A percentile compares a stretch with the other conserved stretches of the same genome.
Conservation (phyloP, 1,140 invertebrate species). For the Leptoteleia sp. region DNA sequence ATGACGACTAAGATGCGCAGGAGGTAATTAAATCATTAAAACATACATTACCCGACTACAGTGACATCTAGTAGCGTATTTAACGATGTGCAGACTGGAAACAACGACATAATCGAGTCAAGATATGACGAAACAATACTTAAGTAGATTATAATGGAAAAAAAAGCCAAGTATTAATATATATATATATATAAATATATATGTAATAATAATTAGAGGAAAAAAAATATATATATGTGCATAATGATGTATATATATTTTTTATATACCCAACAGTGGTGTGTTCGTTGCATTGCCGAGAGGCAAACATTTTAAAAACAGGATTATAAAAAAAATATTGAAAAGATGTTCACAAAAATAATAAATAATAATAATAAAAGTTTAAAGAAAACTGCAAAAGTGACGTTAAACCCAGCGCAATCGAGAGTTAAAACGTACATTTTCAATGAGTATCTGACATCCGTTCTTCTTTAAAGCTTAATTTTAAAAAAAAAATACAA, state of each 20-base stretch:
- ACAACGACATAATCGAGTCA: conserved; percentile 69
- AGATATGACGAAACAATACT: conserved; percentile 68
- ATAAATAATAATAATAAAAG: no score
- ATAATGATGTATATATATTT: conserved; percentile 61
- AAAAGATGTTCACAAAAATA: not conserved
- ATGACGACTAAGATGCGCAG: conserved; percentile 78
- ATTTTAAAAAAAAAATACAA: conserved; percentile 13
- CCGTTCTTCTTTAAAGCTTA: conserved; percentile 53
- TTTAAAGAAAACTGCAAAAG: conserved; percentile 5
- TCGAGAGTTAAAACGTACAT: conserved; percentile 67
- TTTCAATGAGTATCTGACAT: conserved; percentile 55
- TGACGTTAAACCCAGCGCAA: conserved; percentile 50
- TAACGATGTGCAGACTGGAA: conserved; percentile 65
- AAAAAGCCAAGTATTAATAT: conserved; percentile 11
- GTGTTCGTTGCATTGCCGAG: conserved; percentile 70
- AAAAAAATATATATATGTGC: conserved; percentile 40
- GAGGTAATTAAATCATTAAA: conserved; percentile 79
- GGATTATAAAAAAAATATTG: conserved; percentile 67
- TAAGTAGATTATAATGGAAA: conserved; percentile 52
- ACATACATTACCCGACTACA: conserved; percentile 73
- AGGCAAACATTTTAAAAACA: conserved; percentile 75
- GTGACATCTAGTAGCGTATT: conserved; percentile 72
- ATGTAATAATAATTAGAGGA: conserved; percentile 27
- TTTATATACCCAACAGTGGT: conserved; percentile 45
- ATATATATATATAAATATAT: conserved; percentile 8